Percentiles rank a stretch among this genome's conserved stretches.
phyloP scores from a whole-genome alignment of 23 tunicate genomes.

The Styela clava region DNA sequence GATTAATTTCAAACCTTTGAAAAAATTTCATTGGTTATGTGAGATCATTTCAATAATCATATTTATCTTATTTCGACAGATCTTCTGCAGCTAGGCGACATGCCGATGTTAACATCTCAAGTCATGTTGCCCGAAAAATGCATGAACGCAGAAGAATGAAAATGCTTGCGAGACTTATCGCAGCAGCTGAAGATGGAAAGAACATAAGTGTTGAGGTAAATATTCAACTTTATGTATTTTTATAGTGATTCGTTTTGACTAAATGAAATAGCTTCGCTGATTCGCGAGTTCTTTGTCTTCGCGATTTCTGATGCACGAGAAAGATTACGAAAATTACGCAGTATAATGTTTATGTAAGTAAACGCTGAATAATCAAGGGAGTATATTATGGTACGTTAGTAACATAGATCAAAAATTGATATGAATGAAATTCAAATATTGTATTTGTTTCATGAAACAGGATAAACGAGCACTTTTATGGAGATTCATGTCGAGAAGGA shows the following conservation, averaged over 20 bases:
- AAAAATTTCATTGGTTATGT: no score
- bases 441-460: neutral
- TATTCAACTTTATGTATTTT: no score
- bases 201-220: neutral
- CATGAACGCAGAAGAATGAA: conserved; percentile 3
- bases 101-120: neutral
- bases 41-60: no score
- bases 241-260: no score
- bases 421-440: neutral
- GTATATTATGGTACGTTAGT: no score
- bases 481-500: neutral
- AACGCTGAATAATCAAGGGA: no score
- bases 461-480: conserved; percentile 3
- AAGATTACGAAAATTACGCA: neutral
- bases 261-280: no score
- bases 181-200: neutral
- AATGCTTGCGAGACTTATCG: neutral
- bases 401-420: no score
- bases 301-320: no score
- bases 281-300: no score
- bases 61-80: conserved; percentile 4
- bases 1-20: no score
- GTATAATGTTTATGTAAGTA: neutral
- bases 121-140: neutral
- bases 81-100: neutral